Evolutionary conservation across 1,140 invertebrate species (phyloP), one percentile per base, ranked within the genome.

Genomic region (Temnothorax nylanderi): DNA sequence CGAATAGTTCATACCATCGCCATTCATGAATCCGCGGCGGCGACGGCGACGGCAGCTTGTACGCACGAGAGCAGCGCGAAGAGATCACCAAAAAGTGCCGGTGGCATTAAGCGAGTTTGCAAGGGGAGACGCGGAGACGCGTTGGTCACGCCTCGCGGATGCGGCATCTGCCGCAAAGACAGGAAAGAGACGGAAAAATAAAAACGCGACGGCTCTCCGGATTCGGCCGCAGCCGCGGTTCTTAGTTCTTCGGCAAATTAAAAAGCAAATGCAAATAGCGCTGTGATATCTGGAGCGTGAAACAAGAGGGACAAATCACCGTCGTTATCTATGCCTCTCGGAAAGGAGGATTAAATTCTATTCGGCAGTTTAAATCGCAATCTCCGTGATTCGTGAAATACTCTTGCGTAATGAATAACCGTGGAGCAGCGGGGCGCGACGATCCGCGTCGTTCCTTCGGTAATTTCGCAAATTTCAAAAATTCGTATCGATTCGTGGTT

Each of bases 11-110:
- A 18, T 85, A 54, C 11, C 78, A 41, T 58, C 69, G 80, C 71
- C 86, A 87, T 87, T 87, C 86, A 87, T 86, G 86, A 86, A 51
- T 44, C n/a, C 56, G 47, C 75, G 34, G 0, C 84, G 84, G 16
- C 0, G 18, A 26, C 16, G 67, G 0, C 44, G 71, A 8, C 49
- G 65, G 8, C 32, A 62, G 13, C 13, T 69, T 34, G 21, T 80
- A 86, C 64, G 26, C 72, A 65, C 60, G 74, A 26, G 54, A 74
- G 56, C 58, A 16, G 69, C 85, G 51, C 54, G 37, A 71, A 3
- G 49, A 44, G 75, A 80, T 21, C 85, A 11, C 26, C 47, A 47
- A 86, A 77, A 86, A 77, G 47, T 34, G 75, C 8, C 44, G 60
- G 34, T 44, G 60, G 72, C 84, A 54, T 54, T 44, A 21, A 82